These are phyloP conservation scores for Pseudoatta argentina DNA, from an alignment of 1,140 invertebrate species.

Conservation along the genomic window DNA sequence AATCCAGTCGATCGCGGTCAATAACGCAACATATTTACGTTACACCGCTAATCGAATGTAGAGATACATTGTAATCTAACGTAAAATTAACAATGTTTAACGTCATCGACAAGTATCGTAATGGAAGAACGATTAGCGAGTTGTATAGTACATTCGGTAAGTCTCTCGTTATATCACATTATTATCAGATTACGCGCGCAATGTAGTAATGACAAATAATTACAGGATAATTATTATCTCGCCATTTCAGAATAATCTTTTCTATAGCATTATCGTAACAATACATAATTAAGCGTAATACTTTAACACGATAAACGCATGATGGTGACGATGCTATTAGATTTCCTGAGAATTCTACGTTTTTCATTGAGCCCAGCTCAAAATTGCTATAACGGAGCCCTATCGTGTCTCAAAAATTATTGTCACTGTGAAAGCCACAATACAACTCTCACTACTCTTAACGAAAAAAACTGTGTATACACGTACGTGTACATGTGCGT, in stretches of 20 bases:
- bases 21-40: constrained; percentile 58
- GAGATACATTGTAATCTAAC: constrained; percentile 70
- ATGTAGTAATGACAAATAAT: constrained; percentile 55
- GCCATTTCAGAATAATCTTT: constrained; percentile 55
- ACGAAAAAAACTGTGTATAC: constrained; percentile 61
- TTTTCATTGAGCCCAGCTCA: constrained; percentile 52
- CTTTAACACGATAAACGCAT: constrained; percentile 56
- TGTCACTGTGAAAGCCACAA: constrained; percentile 77
- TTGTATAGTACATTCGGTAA: constrained; percentile 42
- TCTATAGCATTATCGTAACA: constrained; percentile 72
- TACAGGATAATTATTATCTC: constrained; percentile 41
- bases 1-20: constrained; percentile 55
- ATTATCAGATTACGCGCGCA: constrained; percentile 40
- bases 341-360: constrained; percentile 58
- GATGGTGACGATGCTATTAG: constrained; percentile 49
- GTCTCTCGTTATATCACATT: constrained; percentile 64
- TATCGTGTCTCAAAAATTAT: constrained; percentile 72
- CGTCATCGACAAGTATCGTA: constrained; percentile 66
- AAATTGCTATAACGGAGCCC: constrained; percentile 52
- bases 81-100: constrained; percentile 73
- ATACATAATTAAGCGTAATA: constrained; percentile 75
- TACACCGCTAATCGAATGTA: constrained; percentile 56
- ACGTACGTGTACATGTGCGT: constrained; percentile 14
- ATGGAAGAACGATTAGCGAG: constrained; percentile 64
- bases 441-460: constrained; percentile 64